A percentile compares a stretch with the other conserved stretches of the same genome.
Conservation (phyloP, 2,113 vertebrate genomes). For the Sturnira hondurensis region DNA sequence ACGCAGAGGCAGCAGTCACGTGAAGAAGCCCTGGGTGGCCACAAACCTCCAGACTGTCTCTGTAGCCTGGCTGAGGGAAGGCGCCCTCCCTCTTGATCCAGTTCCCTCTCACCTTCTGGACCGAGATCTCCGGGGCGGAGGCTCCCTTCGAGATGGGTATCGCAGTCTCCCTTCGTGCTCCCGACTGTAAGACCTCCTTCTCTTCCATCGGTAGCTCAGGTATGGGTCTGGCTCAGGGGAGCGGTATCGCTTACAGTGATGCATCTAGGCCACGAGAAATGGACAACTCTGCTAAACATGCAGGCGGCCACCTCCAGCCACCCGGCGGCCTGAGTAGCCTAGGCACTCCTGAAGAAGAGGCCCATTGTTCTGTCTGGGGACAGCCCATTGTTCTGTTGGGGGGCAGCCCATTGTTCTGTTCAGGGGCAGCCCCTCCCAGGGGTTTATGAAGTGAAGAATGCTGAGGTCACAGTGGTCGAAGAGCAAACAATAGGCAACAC, state of each 20-base stretch:
- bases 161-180: conserved; percentile 78
- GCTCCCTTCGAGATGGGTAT: conserved; percentile 77
- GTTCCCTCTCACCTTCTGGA: conserved; percentile 79
- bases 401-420: conserved; percentile 47
- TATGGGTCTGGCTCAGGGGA: conserved; percentile 81
- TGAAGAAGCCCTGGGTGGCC: background rate
- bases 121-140: conserved; percentile 72
- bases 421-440: conserved; percentile 31
- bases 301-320: background rate
- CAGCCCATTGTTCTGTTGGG: conserved; percentile 44
- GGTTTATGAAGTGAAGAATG: conserved; percentile 69
- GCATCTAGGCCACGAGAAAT: conserved; percentile 78
- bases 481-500: conserved; percentile 38
- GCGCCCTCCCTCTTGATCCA: background rate
- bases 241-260: conserved; percentile 82
- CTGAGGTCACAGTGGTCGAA: conserved; percentile 65
- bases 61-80: background rate
- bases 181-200: conserved; percentile 80
- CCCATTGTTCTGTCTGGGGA: conserved; percentile 45
- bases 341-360: conserved; percentile 16
- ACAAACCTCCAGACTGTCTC: background rate
- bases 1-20: background rate
- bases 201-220: conserved; percentile 81
- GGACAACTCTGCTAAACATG: background rate
- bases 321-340: background rate